These are phyloP conservation scores for Cirrhinus mrigala DNA, from an alignment of 2,797 vertebrate genomes.

Conservation along the genomic window DNA sequence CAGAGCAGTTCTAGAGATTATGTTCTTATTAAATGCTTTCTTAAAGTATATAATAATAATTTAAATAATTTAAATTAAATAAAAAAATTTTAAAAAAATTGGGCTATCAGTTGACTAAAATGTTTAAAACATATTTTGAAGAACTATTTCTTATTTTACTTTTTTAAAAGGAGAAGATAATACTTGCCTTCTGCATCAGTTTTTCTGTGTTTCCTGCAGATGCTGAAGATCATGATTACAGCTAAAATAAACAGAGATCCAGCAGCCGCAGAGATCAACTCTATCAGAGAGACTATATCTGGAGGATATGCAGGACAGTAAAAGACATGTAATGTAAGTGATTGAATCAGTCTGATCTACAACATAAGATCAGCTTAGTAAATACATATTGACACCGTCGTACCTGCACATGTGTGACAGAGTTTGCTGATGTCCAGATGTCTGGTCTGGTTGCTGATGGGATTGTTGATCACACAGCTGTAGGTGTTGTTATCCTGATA, in stretches of 20 bases:
- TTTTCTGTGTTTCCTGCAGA: not conserved
- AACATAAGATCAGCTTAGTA: not conserved
- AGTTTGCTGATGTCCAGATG: not conserved
- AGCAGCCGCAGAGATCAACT: not conserved
- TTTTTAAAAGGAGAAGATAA: not conserved
- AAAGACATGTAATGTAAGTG: not conserved
- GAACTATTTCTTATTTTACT: not conserved
- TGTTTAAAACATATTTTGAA: not conserved
- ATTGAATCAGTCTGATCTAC: not conserved
- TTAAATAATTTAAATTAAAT: not conserved
- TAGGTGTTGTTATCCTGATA: not conserved
- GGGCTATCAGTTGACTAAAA: not conserved
- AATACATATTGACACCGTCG: rapidly evolving
- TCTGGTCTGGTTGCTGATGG: not conserved
- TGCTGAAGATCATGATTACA: not conserved
- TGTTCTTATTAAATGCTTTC: too few relatives aligned
- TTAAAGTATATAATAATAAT: too few relatives aligned
- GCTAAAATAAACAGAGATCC: not conserved
- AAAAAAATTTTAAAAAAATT: not conserved
- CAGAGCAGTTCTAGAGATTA: too few relatives aligned
- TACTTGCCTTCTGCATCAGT: not conserved
- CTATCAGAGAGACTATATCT: not conserved
- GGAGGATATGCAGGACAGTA: not conserved
- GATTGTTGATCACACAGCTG: too few relatives aligned
- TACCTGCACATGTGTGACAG: not conserved